Conservation (phyloP, 2,797 vertebrate genomes). For the Gobio occitaniae region DNA sequence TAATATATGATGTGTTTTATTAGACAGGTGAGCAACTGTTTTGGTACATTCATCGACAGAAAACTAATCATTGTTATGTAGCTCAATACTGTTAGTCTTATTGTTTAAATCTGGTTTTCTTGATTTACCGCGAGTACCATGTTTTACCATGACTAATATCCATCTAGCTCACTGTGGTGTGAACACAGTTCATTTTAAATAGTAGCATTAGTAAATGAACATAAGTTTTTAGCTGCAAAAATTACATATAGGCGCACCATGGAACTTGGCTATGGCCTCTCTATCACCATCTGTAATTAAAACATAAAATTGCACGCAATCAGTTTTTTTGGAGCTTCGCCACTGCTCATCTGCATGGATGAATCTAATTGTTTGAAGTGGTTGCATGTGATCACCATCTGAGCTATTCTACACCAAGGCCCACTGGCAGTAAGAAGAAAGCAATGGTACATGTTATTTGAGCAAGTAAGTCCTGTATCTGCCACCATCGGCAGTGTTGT, state of each 20-base stretch:
- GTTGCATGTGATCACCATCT: neutral
- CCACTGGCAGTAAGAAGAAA: neutral
- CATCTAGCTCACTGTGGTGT: too few species aligned
- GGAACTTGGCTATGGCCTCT: neutral
- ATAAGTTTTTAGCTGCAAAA: too few species aligned
- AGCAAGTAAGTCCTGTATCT: neutral
- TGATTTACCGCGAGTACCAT: too few species aligned
- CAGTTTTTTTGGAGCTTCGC: neutral
- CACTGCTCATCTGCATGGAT: neutral
- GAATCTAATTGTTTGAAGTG: neutral
- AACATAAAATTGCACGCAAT: neutral
- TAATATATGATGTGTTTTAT: too few species aligned
- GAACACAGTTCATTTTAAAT: too few species aligned
- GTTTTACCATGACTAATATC: too few species aligned
- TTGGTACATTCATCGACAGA: too few species aligned
- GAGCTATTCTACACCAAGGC: neutral
- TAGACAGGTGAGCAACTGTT: too few species aligned
- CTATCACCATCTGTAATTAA: neutral
- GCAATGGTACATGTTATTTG: neutral
- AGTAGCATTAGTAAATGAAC: too few species aligned
- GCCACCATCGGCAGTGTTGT: neutral
- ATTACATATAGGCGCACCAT: neutral
- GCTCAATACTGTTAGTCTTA: too few species aligned
- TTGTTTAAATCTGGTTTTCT: too few species aligned
- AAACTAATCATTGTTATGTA: too few species aligned